phyloP scores from a whole-genome alignment of 1,140 invertebrate species.

The Pachyrhynchus sulphureomaculatus region DNA sequence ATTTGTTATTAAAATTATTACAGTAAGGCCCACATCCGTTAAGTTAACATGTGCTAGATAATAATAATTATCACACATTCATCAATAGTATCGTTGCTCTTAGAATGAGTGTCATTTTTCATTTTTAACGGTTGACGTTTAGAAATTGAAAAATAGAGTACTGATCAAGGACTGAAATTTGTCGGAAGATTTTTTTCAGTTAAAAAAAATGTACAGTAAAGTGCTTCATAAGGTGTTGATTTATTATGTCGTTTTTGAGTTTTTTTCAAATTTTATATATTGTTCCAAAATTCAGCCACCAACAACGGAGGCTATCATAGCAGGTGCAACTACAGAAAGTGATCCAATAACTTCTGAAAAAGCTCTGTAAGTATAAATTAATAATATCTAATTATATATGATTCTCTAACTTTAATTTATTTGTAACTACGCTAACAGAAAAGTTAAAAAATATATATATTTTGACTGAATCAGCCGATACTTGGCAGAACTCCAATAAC shows the following conservation, averaged over 20 bases:
- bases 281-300: constrained; percentile 10
- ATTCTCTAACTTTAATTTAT: background rate
- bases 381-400: background rate
- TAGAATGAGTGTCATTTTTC: constrained; percentile 21
- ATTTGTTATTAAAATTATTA: constrained; percentile 46
- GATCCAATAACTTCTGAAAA: constrained; percentile 20
- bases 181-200: constrained; percentile 12
- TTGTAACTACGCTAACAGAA: background rate
- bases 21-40: constrained; percentile 40
- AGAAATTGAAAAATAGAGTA: constrained; percentile 17
- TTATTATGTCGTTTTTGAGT: constrained; percentile 23
- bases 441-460: too few species aligned
- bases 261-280: constrained; percentile 12
- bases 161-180: background rate
- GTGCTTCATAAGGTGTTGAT: constrained; percentile 17
- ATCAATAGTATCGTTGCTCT: constrained; percentile 17
- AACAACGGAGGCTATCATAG: constrained; percentile 15
- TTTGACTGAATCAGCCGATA: too few species aligned
- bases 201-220: constrained; percentile 9
- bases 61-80: constrained; percentile 39
- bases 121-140: constrained; percentile 22
- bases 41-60: constrained; percentile 42
- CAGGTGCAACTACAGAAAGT: constrained; percentile 30
- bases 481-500: too few species aligned
- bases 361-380: constrained; percentile 30